These are phyloP conservation scores for Megalonaias nervosa DNA, from an alignment of 1,140 invertebrate genomes.

Conservation along the genomic window DNA sequence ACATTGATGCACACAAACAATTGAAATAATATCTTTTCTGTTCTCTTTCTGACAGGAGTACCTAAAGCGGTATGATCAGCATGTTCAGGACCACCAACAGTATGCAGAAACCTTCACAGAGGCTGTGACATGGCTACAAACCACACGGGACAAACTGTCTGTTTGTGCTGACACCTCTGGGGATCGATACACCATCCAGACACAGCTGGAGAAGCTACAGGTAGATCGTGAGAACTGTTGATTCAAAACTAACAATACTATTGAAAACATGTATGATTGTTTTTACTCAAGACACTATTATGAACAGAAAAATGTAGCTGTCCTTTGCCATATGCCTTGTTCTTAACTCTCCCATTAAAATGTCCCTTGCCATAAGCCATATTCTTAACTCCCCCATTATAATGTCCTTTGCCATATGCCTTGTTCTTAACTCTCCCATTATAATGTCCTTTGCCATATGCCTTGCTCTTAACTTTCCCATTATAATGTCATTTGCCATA, in stretches of 20 bases:
- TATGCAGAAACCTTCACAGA: slow-evolving; percentile 86
- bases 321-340: no score
- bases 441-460: no score
- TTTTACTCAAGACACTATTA: no score
- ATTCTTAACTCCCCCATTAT: no score
- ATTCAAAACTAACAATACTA: not conserved
- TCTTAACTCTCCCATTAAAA: no score
- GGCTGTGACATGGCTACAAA: slow-evolving; percentile 90
- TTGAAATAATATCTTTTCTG: slow-evolving; percentile 76
- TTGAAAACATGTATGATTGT: no score
- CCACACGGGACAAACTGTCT: slow-evolving; percentile 87
- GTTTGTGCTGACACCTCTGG: slow-evolving; percentile 76
- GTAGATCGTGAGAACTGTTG: slow-evolving; percentile 53
- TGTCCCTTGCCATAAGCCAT: no score
- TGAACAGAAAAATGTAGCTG: no score
- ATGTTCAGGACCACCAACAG: slow-evolving; percentile 88
- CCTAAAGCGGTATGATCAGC: slow-evolving; percentile 92
- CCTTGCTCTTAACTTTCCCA: no score
- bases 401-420: no score
- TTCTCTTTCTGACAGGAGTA: slow-evolving; percentile 79
- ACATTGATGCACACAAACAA: slow-evolving; percentile 75
- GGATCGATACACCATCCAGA: slow-evolving; percentile 87
- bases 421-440: no score
- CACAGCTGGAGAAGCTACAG: slow-evolving; percentile 81
- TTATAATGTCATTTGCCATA: no score